A percentile compares a stretch with the other conserved stretches of the same genome.
phyloP scores from a whole-genome alignment of 2,888 invertebrate genomes.

The Tenthredo scrophulariae region DNA sequence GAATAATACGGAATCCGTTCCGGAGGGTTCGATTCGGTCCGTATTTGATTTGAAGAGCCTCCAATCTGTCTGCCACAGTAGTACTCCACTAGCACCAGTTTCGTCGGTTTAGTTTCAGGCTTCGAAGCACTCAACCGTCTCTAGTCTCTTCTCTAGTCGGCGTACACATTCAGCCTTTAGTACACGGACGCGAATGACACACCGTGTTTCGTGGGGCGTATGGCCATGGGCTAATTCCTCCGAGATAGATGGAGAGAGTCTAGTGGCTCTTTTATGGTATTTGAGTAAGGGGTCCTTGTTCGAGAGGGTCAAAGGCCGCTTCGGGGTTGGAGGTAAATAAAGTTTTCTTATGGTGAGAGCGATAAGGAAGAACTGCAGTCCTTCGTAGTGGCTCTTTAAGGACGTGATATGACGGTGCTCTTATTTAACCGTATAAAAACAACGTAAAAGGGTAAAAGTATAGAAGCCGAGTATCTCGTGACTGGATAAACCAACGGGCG shows the following conservation, averaged over 20 bases:
- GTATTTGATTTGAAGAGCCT: constrained; percentile 51
- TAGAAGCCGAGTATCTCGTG: constrained; percentile 22
- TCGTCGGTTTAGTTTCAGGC: constrained; percentile 25
- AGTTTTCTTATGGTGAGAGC: background rate
- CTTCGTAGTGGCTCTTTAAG: background rate
- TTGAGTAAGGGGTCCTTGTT: background rate
- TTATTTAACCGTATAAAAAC: constrained; percentile 18
- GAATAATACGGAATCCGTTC: background rate
- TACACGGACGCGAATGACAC: background rate
- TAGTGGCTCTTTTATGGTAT: constrained; percentile 17
- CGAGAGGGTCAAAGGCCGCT: constrained; percentile 34
- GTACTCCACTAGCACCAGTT: constrained; percentile 24
- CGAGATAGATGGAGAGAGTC: background rate
- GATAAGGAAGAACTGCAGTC: constrained; percentile 6
- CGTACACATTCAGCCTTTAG: background rate
- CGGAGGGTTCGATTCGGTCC: constrained; percentile 37
- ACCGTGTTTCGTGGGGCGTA: constrained; percentile 6
- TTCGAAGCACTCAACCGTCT: constrained; percentile 34
- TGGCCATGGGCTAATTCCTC: constrained; percentile 13
- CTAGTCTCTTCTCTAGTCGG: background rate
- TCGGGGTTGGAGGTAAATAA: constrained; percentile 1
- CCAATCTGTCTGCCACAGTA: constrained; percentile 53
- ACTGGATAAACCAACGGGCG: constrained; percentile 2
- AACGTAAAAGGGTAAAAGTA: constrained; percentile 35
- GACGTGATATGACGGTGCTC: constrained; percentile 15